Evolutionary conservation across 2,113 vertebrate genomes (phyloP).

Genomic region (Aythya baeri): DNA sequence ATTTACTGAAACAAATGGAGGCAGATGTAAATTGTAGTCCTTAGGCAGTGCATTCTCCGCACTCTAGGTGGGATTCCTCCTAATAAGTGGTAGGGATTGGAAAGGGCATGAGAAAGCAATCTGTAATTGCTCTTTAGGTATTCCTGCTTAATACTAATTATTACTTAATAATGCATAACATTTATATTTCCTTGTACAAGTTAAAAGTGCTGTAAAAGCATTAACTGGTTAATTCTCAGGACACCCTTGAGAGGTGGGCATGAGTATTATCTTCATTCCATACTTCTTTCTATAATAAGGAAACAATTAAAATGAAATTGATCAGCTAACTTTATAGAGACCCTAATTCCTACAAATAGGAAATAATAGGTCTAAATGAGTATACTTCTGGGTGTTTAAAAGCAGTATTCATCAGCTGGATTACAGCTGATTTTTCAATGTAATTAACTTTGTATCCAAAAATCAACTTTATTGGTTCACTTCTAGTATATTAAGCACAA

Average conservation of each 20-base stretch:
- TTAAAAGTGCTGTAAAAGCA: constrained; percentile 15
- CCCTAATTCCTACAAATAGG: constrained; percentile 72
- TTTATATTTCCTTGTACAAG: constrained; percentile 26
- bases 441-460: constrained; percentile 81
- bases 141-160: constrained; percentile 31
- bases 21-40: constrained; percentile 43
- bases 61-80: neutral
- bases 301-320: constrained; percentile 76
- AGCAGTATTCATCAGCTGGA: constrained; percentile 74
- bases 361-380: constrained; percentile 74
- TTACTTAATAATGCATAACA: constrained; percentile 32
- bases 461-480: constrained; percentile 78
- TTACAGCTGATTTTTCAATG: constrained; percentile 75
- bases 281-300: constrained; percentile 69
- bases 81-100: neutral
- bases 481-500: constrained; percentile 69
- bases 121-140: constrained; percentile 20
- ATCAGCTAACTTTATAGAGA: constrained; percentile 69
- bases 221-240: constrained; percentile 46
- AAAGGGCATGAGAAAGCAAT: constrained; percentile 19
- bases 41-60: constrained; percentile 18
- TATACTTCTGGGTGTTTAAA: constrained; percentile 72
- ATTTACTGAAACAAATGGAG: constrained; percentile 36
- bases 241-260: constrained; percentile 17
- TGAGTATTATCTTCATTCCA: constrained; percentile 36